Conservation (phyloP, 2,888 invertebrate species). For the Trichogramma evanescens region DNA sequence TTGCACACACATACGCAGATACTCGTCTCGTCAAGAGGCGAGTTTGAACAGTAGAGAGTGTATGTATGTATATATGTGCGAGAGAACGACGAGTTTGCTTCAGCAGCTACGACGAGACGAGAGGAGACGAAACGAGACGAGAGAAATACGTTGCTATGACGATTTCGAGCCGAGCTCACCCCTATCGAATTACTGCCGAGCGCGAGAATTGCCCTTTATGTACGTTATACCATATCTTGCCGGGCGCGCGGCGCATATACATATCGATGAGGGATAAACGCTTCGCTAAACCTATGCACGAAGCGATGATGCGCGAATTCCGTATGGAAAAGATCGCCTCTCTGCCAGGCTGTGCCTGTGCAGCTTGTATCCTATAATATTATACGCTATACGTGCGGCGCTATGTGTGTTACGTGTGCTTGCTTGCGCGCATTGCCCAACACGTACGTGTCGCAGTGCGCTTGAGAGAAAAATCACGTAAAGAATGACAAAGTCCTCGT, state of each 20-base stretch:
- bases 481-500: conserved; percentile 17
- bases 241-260: conserved; percentile 11
- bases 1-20: conserved; percentile 29
- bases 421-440: conserved; percentile 42
- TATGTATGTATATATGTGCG: no score
- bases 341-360: no score
- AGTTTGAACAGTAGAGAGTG: conserved; percentile 40
- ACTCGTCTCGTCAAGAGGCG: conserved; percentile 26
- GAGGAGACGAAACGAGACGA: background rate
- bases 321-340: no score
- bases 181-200: conserved; percentile 40
- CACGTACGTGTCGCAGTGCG: conserved; percentile 18
- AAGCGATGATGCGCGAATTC: no score
- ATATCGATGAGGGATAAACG: background rate
- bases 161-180: conserved; percentile 35
- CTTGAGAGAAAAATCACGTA: conserved; percentile 14
- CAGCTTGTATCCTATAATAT: no score
- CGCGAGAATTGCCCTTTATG: conserved; percentile 41
- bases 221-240: conserved; percentile 23
- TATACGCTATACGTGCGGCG: no score
- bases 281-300: no score
- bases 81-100: conserved; percentile 22
- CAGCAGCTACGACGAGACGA: conserved; percentile 34
- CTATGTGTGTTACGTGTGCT: no score
- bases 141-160: conserved; percentile 44